Base-by-base conservation (phyloP, 2,113 vertebrate genomes). In the Irena cyanogastra region DNA sequence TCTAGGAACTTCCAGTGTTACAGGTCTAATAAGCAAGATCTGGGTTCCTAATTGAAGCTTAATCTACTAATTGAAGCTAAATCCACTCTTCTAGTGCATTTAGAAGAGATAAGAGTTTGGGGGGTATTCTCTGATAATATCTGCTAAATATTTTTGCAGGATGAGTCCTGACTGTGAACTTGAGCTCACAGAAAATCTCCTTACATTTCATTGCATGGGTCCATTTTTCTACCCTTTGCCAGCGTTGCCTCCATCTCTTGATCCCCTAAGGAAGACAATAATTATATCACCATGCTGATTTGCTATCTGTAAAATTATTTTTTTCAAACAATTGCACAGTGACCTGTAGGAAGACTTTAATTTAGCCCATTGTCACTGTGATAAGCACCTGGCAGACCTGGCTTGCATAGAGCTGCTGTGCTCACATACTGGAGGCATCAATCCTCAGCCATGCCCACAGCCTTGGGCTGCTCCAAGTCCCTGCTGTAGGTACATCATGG, bases 401-500 rank as follows among this genome's bases (percentile, higher is more conserved):
- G 16, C 21, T 76, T 3, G 4, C 39, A 39, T 61, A 39, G 24
- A 18, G 59, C 22, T 77, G 44, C 49, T 2, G 2, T 44, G 45
- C 54, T 80, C 8, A 9, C 5, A 0, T 41, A 0, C 6, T 15
- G 70, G 45, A 47, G 45, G 15, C 47, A 27, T 53, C 77, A 49
- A 2, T 27, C 33, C 35, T 66, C 70, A 78, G 41, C 52, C 8
- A 1, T 76, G 59, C 35, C 64, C 41, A 5, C 52, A 45, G 49
- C 70, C 70, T 61, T 59, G 66, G 35, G 61, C 26, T 49, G 78
- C 14, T 37, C 31, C 1, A 19, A 3, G 70, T 53, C 47, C 26
- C 57, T 52, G 35, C 68, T 1, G 0, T 5, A 26, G 80, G 83
- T n/a, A 68, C 61, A 60, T 26, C 3, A 0, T 0, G 13, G 39